phyloP scores from a whole-genome alignment of 2,797 vertebrate species.

The Epinephelus awoara region DNA sequence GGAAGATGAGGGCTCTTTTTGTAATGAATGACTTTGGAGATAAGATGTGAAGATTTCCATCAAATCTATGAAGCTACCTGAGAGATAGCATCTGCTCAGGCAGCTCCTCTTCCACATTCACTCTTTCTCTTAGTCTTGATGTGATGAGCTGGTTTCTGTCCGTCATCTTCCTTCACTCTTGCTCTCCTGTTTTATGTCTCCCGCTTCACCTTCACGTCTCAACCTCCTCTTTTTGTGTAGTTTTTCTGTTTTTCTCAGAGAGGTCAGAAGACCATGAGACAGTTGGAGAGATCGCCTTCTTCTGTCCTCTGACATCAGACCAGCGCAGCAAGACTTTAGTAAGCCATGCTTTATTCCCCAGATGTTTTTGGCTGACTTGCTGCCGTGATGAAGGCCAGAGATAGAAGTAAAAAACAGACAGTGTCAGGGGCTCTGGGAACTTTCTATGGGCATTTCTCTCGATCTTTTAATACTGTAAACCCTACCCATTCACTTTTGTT shows the following conservation, averaged over 20 bases:
- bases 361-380: background rate
- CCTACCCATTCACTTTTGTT: too few species aligned
- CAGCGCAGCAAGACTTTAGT: background rate
- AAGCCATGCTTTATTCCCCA: background rate
- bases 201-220: background rate
- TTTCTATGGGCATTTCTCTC: background rate
- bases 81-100: conserved; percentile 49
- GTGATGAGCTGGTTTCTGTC: conserved; percentile 3
- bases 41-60: conserved; percentile 39
- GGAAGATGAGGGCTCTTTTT: background rate
- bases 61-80: conserved; percentile 32
- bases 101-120: conserved; percentile 21
- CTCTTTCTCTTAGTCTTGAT: background rate
- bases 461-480: background rate
- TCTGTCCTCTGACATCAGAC: too few species aligned
- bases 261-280: background rate
- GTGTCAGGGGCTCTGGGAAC: background rate
- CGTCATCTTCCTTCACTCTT: background rate
- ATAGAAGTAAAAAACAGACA: too few species aligned
- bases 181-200: background rate
- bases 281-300: background rate
- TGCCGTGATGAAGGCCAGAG: background rate
- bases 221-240: background rate
- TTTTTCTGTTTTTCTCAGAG: background rate
- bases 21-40: conserved; percentile 37